Base-by-base conservation (phyloP, 1,140 invertebrate species). In the Carposina sasakii region DNA sequence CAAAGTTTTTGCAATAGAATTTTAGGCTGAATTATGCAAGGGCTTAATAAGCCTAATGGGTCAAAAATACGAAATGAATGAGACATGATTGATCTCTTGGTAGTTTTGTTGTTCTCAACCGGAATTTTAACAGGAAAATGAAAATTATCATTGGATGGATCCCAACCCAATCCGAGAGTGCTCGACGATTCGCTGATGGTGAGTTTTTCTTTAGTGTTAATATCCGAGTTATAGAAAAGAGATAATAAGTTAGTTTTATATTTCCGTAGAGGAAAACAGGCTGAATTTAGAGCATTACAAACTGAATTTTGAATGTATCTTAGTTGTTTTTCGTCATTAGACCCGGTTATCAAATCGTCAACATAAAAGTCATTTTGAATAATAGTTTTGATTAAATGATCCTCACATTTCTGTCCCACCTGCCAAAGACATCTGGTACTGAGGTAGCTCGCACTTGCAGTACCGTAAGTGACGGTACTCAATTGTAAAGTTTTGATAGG, bases 1-100 rank as follows among this genome's bases (percentile, higher is more conserved):
- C 81, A 81, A 8, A 85, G 21, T 39, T 66, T 39, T 68, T 86
- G 83, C 10, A 86, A 40, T 5, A 85, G 51, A 4, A 76, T 63
- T 61, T 87, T 86, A 17, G 62, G 63, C 10, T 40, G 42, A 4
- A 78, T 57, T n/a, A 68, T 61, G 2, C 75, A 37, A 21, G 83
- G 77, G 17, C 60, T 55, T 5, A 84, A 19, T n/a, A 79, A 54
- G 15, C 81, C 81, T 8, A 81, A 50, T 20, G 83, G 82, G 55
- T 86, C 84, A 49, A 74, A 87, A 15, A 70, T 54, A 28, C 53
- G 28, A 15, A 56, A 31, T 22, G 57, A 51, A 13, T 36, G 37
- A 9, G 61, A 65, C 19, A 70, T 44, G 45, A 69, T 57, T 9
- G 30, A 30, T 13, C 54, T 16, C 51, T 67, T 69, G 12, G 45